Evolutionary conservation across 2,113 vertebrate genomes (phyloP).

Genomic region (Enhydra lutris): DNA sequence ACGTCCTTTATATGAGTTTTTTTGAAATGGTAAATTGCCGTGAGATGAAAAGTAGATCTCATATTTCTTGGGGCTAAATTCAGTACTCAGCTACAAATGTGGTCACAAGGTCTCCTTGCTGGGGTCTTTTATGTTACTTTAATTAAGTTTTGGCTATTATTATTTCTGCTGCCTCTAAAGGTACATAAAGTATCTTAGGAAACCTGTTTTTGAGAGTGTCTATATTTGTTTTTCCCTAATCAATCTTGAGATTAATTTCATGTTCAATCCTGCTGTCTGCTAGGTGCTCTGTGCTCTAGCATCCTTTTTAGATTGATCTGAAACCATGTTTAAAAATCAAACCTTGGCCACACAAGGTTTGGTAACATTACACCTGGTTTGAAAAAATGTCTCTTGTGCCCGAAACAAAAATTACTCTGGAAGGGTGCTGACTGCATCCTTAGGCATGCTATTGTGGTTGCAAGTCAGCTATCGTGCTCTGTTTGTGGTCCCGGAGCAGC

Average conservation of each 20-base stretch:
- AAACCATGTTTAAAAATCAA: slow-evolving; percentile 48
- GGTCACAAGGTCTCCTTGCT: slow-evolving; percentile 30
- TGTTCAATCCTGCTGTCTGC: not conserved
- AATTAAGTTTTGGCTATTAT: slow-evolving; percentile 48
- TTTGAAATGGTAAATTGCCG: slow-evolving; percentile 60
- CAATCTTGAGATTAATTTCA: slow-evolving; percentile 41
- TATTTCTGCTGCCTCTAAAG: slow-evolving; percentile 13
- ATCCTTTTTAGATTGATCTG: slow-evolving; percentile 7
- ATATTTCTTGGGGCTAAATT: slow-evolving; percentile 58
- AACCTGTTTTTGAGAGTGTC: slow-evolving; percentile 4
- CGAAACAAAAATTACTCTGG: slow-evolving; percentile 27
- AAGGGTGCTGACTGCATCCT: slow-evolving; percentile 44
- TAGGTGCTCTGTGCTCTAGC: not conserved
- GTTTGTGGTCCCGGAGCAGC: slow-evolving; percentile 61
- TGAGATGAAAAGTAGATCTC: slow-evolving; percentile 55
- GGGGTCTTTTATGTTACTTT: slow-evolving; percentile 46
- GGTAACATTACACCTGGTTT: not conserved
- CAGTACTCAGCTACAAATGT: slow-evolving; percentile 41
- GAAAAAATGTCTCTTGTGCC: not conserved
- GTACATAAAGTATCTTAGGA: slow-evolving; percentile 3
- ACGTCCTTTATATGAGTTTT: slow-evolving; percentile 18
- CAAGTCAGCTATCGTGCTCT: slow-evolving; percentile 57
- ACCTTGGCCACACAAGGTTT: slow-evolving; percentile 24
- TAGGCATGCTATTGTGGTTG: slow-evolving; percentile 49
- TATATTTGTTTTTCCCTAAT: slow-evolving; percentile 47